Evolutionary conservation across 1,140 invertebrate genomes (phyloP).

Genomic region (Pogonomyrmex californicus): DNA sequence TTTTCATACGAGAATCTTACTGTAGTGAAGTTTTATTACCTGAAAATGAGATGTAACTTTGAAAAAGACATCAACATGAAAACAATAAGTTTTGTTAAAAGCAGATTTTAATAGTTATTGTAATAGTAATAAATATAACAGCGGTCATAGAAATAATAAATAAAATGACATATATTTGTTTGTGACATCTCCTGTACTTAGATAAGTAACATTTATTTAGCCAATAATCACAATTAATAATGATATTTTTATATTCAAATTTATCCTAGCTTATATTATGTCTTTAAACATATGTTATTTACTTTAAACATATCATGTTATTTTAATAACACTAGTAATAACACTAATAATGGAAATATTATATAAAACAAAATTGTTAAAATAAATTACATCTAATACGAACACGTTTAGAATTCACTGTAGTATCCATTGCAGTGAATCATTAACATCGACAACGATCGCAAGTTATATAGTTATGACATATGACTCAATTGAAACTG

Average conservation of each 20-base stretch:
- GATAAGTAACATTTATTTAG: neutral
- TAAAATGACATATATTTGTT: conserved; percentile 3
- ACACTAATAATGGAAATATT: neutral
- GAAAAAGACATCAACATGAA: neutral
- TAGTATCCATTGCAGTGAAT: neutral
- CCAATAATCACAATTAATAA: neutral
- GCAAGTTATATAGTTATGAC: neutral
- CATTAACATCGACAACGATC: neutral
- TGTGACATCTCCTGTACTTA: neutral
- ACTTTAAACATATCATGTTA: neutral
- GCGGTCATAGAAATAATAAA: neutral
- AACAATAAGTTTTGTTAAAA: neutral
- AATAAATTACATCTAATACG: neutral
- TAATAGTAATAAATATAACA: neutral
- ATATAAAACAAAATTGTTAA: neutral
- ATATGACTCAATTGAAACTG: conserved; percentile 9
- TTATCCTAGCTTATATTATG: neutral
- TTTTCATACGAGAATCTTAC: neutral
- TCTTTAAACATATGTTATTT: neutral
- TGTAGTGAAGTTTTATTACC: conserved; percentile 3
- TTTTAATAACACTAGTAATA: neutral
- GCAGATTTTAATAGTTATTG: neutral
- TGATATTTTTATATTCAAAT: neutral
- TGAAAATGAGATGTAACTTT: neutral
- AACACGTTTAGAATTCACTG: neutral